Evolutionary conservation across 2,888 invertebrate genomes (phyloP).

Genomic region (Steinernema carpocapsae): DNA sequence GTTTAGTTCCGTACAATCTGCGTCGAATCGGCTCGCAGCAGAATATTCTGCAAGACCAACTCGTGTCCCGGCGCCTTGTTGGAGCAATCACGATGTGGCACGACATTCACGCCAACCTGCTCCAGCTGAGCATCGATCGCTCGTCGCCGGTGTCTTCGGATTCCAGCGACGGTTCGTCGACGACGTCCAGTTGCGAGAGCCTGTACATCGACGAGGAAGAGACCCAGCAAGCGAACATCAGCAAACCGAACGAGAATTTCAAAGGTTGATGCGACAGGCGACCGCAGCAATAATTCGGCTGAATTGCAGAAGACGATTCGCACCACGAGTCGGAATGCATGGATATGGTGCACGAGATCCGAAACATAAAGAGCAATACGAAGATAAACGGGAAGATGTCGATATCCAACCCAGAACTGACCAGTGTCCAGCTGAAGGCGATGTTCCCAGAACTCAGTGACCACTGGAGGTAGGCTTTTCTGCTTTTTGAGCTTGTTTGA

Average conservation of each 20-base stretch:
- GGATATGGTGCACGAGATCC: constrained; percentile 19
- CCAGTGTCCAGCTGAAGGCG: constrained; percentile 58
- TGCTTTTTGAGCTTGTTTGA: constrained; percentile 33
- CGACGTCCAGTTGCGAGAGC: constrained; percentile 5
- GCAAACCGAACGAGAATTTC: background rate
- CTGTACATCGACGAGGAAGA: constrained; percentile 23
- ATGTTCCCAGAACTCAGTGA: constrained; percentile 66
- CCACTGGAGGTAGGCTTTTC: constrained; percentile 63
- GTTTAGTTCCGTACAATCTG: constrained; percentile 28
- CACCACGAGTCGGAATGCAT: constrained; percentile 23
- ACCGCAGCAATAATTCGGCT: background rate
- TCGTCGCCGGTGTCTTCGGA: constrained; percentile 5
- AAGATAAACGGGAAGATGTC: constrained; percentile 48
- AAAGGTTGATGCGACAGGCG: background rate
- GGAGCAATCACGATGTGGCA: constrained; percentile 68
- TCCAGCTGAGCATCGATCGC: constrained; percentile 56
- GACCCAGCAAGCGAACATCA: background rate
- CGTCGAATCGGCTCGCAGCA: constrained; percentile 20
- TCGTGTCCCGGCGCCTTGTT: constrained; percentile 56
- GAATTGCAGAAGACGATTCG: constrained; percentile 1
- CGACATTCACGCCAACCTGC: constrained; percentile 65
- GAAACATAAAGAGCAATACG: background rate
- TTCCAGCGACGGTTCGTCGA: background rate
- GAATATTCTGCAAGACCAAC: constrained; percentile 41
- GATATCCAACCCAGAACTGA: constrained; percentile 65